Evolutionary conservation across 2,113 vertebrate species (phyloP).

Genomic region (Myrmecophaga tridactyla): DNA sequence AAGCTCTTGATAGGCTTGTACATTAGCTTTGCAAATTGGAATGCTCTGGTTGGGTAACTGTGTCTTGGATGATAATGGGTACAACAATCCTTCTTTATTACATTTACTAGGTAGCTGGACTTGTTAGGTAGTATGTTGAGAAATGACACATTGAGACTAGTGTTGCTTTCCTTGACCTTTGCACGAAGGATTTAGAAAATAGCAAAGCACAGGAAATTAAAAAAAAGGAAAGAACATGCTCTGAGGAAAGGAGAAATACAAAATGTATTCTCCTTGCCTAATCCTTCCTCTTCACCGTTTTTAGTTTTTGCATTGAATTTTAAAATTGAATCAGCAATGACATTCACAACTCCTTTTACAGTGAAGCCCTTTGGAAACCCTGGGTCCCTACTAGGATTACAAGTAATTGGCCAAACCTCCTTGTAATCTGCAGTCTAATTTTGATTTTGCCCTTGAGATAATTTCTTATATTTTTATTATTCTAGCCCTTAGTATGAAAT

Average conservation of each 20-base stretch:
- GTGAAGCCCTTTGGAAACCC: background rate
- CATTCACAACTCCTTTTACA: background rate
- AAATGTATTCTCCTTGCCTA: background rate
- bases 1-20: conserved; percentile 28
- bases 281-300: background rate
- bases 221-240: background rate
- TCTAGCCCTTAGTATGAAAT: conserved; percentile 10
- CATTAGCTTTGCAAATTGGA: conserved; percentile 53
- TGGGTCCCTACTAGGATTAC: background rate
- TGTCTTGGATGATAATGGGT: conserved; percentile 54
- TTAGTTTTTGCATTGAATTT: background rate
- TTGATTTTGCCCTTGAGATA: conserved; percentile 48
- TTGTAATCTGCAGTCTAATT: conserved; percentile 10
- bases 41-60: conserved; percentile 50
- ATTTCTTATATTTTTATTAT: conserved; percentile 7
- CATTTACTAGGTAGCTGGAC: conserved; percentile 50
- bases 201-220: background rate
- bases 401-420: background rate
- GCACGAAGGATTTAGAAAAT: conserved; percentile 51
- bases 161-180: conserved; percentile 52
- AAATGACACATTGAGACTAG: conserved; percentile 36
- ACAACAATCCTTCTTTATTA: conserved; percentile 40
- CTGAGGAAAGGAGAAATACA: background rate
- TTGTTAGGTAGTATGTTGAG: conserved; percentile 30
- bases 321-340: background rate